Evolutionary conservation across 2,797 vertebrate genomes (phyloP).

Genomic region (Calcarius lapponicus): DNA sequence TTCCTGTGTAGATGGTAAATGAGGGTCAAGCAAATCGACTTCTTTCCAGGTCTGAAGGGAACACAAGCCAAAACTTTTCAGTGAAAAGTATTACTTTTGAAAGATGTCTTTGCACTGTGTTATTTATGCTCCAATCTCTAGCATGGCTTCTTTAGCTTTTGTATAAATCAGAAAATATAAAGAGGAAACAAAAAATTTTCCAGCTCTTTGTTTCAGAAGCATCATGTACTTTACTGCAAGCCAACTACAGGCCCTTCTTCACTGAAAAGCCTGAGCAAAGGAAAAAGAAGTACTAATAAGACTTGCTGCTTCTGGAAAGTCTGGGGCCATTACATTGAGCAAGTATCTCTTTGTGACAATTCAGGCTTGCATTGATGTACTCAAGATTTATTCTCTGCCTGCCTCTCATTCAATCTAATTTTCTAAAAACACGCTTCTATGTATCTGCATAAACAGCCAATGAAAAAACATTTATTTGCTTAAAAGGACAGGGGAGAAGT

Average conservation of each 20-base stretch:
- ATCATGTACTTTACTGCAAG: background rate
- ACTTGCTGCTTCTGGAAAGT: background rate
- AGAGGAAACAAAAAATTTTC: background rate
- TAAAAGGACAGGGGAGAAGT: background rate
- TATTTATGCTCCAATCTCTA: background rate
- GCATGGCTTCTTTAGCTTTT: background rate
- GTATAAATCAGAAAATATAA: background rate
- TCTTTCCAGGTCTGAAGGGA: conserved; percentile 7
- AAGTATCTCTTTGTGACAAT: background rate
- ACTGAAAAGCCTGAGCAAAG: background rate
- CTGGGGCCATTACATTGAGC: background rate
- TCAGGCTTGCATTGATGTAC: background rate
- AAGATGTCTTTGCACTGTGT: background rate
- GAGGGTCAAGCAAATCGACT: conserved; percentile 25
- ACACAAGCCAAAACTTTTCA: conserved; percentile 23
- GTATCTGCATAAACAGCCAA: background rate
- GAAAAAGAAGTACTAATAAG: background rate
- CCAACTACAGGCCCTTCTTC: background rate
- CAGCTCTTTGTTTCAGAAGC: background rate
- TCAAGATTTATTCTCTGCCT: background rate
- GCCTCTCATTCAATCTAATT: background rate
- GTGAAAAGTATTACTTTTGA: conserved; percentile 18
- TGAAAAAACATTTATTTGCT: background rate
- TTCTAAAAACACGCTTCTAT: background rate
- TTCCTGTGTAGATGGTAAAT: conserved; percentile 29